A percentile compares a stretch with the other conserved stretches of the same genome.
Conservation (phyloP, 2,888 invertebrate genomes). For the Aphidius colemani region DNA sequence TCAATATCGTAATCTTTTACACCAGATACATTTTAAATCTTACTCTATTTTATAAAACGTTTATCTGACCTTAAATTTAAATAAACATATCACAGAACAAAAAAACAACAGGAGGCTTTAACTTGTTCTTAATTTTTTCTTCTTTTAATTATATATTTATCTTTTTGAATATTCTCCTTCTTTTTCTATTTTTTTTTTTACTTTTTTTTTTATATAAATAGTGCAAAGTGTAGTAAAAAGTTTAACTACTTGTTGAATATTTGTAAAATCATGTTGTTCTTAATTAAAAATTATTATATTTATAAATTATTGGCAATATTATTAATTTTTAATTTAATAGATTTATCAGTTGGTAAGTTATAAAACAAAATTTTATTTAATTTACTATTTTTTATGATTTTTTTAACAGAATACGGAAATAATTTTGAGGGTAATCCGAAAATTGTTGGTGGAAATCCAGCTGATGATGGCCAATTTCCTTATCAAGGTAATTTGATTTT, state of each 20-base stretch:
- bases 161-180: neutral
- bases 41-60: slow-evolving; percentile 12
- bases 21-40: slow-evolving; percentile 36
- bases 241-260: neutral
- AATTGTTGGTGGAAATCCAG: slow-evolving; percentile 63
- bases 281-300: too few species aligned
- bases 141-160: neutral
- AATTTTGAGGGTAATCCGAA: slow-evolving; percentile 38
- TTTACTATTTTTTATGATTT: neutral
- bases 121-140: slow-evolving; percentile 12
- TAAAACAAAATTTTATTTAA: neutral
- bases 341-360: neutral
- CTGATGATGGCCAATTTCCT: slow-evolving; percentile 64
- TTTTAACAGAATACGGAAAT: slow-evolving; percentile 27
- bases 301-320: neutral
- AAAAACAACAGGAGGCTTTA: slow-evolving; percentile 19
- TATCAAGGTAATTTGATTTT: slow-evolving; percentile 62
- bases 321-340: neutral
- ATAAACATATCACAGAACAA: slow-evolving; percentile 20
- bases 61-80: slow-evolving; percentile 39
- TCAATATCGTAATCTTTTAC: slow-evolving; percentile 19
- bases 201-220: neutral
- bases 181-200: neutral
- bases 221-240: neutral
- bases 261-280: too few species aligned